A percentile compares a stretch with the other conserved stretches of the same genome.
Conservation (phyloP, 2,797 vertebrate genomes). For the Balearica regulorum region DNA sequence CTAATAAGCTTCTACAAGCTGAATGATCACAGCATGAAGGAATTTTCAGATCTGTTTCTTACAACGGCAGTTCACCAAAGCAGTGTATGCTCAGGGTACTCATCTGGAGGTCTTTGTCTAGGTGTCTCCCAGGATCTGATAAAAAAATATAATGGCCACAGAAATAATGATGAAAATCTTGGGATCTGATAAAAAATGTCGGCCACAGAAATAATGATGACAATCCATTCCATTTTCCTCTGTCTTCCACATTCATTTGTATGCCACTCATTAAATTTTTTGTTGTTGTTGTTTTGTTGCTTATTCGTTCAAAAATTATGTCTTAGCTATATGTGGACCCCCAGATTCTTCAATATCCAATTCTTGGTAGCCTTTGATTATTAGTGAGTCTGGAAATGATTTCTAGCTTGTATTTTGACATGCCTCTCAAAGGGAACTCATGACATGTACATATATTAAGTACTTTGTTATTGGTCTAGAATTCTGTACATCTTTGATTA, state of each 20-base stretch:
- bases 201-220: not conserved
- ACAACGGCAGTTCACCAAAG: not conserved
- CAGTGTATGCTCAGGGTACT: not conserved
- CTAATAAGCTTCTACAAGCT: not conserved
- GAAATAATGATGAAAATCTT: constrained; percentile 8
- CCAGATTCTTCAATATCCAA: not conserved
- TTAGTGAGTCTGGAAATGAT: not conserved
- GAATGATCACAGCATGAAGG: not conserved
- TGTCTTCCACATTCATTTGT: constrained; percentile 20
- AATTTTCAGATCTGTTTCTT: not conserved
- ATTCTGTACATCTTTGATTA: not conserved
- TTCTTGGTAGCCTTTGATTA: not conserved
- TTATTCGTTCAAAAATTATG: constrained; percentile 19
- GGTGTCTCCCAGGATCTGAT: not conserved
- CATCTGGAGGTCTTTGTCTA: not conserved
- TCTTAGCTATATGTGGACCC: not conserved
- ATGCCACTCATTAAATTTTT: not conserved
- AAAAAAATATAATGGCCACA: not conserved
- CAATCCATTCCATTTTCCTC: constrained; percentile 42
- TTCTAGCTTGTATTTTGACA: not conserved
- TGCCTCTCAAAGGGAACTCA: not conserved
- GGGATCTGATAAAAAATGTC: not conserved
- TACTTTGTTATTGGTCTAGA: not conserved
- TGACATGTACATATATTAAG: not conserved
- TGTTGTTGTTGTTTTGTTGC: constrained; percentile 2